Evolutionary conservation across 2,113 vertebrate genomes (phyloP).

Genomic region (Salvelinus sp.): DNA sequence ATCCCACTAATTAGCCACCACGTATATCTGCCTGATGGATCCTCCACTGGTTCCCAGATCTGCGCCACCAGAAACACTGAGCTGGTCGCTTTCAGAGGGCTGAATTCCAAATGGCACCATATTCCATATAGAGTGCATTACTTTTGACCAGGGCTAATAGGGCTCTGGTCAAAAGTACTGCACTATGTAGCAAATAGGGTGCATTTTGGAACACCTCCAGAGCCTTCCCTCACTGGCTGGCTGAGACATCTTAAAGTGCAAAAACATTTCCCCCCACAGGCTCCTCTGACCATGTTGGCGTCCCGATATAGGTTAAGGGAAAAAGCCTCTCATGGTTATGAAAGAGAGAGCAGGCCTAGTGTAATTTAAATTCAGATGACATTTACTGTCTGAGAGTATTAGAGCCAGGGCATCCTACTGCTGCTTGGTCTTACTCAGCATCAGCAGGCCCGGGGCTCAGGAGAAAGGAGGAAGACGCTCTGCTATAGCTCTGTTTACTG

Average conservation of each 20-base stretch:
- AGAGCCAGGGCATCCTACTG: conserved; percentile 67
- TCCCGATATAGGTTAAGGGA: conserved; percentile 75
- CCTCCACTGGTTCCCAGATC: conserved; percentile 58
- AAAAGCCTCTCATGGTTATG: conserved; percentile 69
- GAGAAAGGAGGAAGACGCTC: conserved; percentile 64
- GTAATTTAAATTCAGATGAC: conserved; percentile 83
- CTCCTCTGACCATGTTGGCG: conserved; percentile 64
- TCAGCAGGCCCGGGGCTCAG: conserved; percentile 62
- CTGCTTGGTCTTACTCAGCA: conserved; percentile 78
- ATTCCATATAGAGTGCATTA: too few relatives aligned
- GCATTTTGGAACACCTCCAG: too few relatives aligned
- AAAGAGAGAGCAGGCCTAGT: conserved; percentile 67
- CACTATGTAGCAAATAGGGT: too few relatives aligned
- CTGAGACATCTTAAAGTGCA: conserved; percentile 64
- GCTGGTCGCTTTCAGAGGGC: conserved; percentile 66
- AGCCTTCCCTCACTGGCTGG: too few relatives aligned
- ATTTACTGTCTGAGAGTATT: conserved; percentile 81
- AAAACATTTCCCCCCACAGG: conserved; percentile 54
- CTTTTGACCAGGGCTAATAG: too few relatives aligned
- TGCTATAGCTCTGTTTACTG: conserved; percentile 56
- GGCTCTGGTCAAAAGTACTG: too few relatives aligned
- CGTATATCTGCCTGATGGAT: conserved; percentile 57
- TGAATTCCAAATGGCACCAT: too few relatives aligned
- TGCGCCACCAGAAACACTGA: conserved; percentile 51
- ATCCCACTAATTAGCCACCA: conserved; percentile 74